phyloP scores from a whole-genome alignment of 2,888 invertebrate genomes.

The Zootermopsis nevadensis region DNA sequence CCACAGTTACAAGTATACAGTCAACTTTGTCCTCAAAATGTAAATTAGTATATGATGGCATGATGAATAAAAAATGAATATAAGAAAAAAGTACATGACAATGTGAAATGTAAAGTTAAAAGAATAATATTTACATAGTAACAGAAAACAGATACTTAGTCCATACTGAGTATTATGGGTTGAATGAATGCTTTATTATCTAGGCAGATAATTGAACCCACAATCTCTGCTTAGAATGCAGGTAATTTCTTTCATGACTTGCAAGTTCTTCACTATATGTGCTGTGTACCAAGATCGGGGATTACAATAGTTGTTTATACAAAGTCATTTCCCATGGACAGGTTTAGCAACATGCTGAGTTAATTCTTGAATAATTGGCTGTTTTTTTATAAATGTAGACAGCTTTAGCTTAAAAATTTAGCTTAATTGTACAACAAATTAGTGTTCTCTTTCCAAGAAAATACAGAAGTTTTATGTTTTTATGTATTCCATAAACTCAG shows the following conservation, averaged over 20 bases:
- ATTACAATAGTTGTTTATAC: neutral
- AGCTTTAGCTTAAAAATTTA: neutral
- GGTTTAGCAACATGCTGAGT: too few species aligned
- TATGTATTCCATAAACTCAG: too few species aligned
- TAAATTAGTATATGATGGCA: neutral
- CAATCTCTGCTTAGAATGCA: neutral
- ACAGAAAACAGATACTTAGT: neutral
- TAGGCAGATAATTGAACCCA: neutral
- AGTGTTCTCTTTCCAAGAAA: neutral
- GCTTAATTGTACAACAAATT: neutral
- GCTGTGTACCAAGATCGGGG: neutral
- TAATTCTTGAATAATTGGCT: too few species aligned
- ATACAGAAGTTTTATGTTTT: neutral
- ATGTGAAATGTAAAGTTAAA: neutral
- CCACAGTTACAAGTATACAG: neutral
- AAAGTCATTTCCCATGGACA: neutral
- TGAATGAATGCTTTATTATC: neutral
- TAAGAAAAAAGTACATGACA: neutral
- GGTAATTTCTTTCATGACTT: neutral
- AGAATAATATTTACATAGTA: neutral
- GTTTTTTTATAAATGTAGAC: neutral
- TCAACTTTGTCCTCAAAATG: constrained; percentile 8
- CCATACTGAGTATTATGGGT: neutral
- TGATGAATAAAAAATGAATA: neutral
- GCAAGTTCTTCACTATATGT: neutral